Evolutionary conservation across 1,140 invertebrate species (phyloP).

Genomic region (Drosophila bocqueti): DNA sequence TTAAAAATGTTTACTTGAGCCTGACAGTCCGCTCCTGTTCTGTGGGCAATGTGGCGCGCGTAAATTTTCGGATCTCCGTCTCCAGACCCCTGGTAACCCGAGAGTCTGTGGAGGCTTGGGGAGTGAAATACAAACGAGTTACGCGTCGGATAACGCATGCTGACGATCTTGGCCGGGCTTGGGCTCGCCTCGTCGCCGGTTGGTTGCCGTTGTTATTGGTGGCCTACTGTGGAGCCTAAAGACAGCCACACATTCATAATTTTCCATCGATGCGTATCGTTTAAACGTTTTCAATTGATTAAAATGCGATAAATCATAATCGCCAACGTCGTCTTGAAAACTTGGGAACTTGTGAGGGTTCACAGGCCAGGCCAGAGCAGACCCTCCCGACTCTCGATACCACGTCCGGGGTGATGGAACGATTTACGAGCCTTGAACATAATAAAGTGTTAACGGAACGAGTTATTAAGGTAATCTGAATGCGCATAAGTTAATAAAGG

Average conservation of each 20-base stretch:
- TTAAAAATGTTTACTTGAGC: background rate
- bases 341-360: constrained; percentile 26
- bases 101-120: constrained; percentile 51
- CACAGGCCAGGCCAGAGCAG: constrained; percentile 10
- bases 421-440: constrained; percentile 83
- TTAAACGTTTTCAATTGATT: constrained; percentile 85
- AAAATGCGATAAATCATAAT: constrained; percentile 85
- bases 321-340: constrained; percentile 51
- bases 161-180: constrained; percentile 50
- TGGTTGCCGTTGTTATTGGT: constrained; percentile 49
- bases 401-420: constrained; percentile 76
- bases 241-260: constrained; percentile 84
- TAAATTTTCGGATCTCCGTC: constrained; percentile 57
- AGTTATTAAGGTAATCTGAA: constrained; percentile 84
- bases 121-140: constrained; percentile 78
- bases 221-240: constrained; percentile 81
- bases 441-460: constrained; percentile 85
- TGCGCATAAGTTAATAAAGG: constrained; percentile 83
- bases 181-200: constrained; percentile 43
- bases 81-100: constrained; percentile 58
- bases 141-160: constrained; percentile 77
- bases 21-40: constrained; percentile 23
- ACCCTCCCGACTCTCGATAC: constrained; percentile 14
- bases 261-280: constrained; percentile 82
- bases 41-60: constrained; percentile 53